These are phyloP conservation scores for Lutraria rhynchaena DNA, from an alignment of 1,140 invertebrate species.

Conservation along the genomic window DNA sequence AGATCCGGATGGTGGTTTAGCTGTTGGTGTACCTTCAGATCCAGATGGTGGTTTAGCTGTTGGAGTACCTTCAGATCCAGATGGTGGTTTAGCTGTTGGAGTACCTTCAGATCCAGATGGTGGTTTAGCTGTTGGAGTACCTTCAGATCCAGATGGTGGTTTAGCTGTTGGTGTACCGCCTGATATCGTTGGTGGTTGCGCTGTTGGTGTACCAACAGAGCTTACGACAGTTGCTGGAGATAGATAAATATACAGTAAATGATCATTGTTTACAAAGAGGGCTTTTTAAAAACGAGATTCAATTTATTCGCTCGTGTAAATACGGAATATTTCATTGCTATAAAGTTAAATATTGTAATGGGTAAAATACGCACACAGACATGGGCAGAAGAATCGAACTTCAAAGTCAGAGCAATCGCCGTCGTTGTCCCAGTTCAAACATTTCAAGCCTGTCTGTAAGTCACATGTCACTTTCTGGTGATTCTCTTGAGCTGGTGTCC, in stretches of 20 bases:
- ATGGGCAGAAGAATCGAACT: slow-evolving; percentile 87
- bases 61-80: background rate
- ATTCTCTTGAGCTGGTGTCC: slow-evolving; percentile 24
- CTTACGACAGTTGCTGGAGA: too few relatives aligned
- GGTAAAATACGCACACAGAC: slow-evolving; percentile 45
- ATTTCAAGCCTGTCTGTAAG: slow-evolving; percentile 76
- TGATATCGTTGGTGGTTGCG: slow-evolving; percentile 6
- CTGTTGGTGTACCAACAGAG: slow-evolving; percentile 25
- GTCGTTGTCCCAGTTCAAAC: slow-evolving; percentile 75
- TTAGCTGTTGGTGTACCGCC: slow-evolving; percentile 28
- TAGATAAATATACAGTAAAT: too few relatives aligned
- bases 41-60: background rate
- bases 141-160: background rate
- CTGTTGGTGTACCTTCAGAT: background rate
- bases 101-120: too few relatives aligned
- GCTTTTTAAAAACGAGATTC: too few relatives aligned
- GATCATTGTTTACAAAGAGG: too few relatives aligned
- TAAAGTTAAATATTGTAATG: too few relatives aligned
- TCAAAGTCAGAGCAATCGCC: slow-evolving; percentile 86
- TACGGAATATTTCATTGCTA: too few relatives aligned
- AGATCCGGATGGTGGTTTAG: background rate
- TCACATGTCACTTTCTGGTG: slow-evolving; percentile 77
- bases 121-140: too few relatives aligned
- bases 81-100: background rate
- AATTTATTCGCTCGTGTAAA: too few relatives aligned